Conservation (phyloP, 2,113 vertebrate genomes). For the Engystomops pustulosus region DNA sequence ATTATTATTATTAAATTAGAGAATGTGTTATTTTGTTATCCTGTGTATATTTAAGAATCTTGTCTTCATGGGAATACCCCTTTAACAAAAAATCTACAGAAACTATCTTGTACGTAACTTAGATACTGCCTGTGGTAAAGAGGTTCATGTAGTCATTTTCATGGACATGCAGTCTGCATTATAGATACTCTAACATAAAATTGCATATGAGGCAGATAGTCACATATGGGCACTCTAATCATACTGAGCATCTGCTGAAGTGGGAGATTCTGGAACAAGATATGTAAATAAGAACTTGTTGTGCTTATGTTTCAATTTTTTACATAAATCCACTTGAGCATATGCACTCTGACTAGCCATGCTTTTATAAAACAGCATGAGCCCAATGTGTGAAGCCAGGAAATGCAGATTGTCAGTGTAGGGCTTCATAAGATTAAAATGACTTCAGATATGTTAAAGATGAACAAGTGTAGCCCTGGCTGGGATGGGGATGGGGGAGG, state of each 20-base stretch:
- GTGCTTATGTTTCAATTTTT: constrained; percentile 1
- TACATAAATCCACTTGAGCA: constrained; percentile 35
- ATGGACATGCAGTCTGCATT: not conserved
- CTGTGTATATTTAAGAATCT: too few species aligned
- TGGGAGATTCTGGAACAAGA: constrained; percentile 40
- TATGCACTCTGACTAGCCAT: constrained; percentile 18
- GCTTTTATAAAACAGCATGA: constrained; percentile 20
- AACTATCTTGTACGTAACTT: too few species aligned
- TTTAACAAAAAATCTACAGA: too few species aligned
- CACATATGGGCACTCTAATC: constrained; percentile 19
- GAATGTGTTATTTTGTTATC: too few species aligned
- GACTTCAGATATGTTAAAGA: not conserved
- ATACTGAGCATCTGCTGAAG: constrained; percentile 25
- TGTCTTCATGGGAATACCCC: too few species aligned
- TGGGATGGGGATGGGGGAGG: too few species aligned
- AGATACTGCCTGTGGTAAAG: too few species aligned
- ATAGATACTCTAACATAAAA: not conserved
- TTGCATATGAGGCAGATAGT: constrained; percentile 1
- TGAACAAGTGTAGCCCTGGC: not conserved
- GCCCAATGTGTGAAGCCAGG: not conserved
- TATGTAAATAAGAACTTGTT: constrained; percentile 27
- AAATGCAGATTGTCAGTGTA: constrained; percentile 7
- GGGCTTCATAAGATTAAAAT: not conserved
- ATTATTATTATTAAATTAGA: too few species aligned
- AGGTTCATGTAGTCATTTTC: too few species aligned